Conservation (phyloP, 2,113 vertebrate species). For the Ictidomys tridecemlineatus region DNA sequence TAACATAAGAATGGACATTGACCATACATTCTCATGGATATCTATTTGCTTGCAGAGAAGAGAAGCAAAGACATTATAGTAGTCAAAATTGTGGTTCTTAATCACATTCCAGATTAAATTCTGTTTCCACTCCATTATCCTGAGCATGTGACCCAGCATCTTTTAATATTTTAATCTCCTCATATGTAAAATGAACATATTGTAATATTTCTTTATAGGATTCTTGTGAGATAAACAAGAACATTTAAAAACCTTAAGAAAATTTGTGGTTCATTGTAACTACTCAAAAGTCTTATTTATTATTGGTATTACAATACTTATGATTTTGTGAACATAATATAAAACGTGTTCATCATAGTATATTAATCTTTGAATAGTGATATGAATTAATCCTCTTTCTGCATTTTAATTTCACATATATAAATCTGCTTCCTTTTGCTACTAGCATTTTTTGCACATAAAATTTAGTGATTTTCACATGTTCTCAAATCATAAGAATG, state of each 20-base stretch:
- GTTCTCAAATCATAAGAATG: constrained; percentile 41
- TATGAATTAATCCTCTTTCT: neutral
- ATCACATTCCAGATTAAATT: neutral
- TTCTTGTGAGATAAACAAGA: neutral
- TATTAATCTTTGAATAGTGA: neutral
- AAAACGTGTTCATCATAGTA: neutral
- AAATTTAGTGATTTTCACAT: neutral
- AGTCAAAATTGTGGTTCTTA: neutral
- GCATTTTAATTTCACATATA: neutral
- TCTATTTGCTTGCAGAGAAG: neutral
- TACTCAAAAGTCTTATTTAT: neutral
- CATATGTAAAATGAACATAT: neutral
- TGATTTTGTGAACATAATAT: neutral
- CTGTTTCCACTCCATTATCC: neutral
- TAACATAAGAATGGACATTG: neutral
- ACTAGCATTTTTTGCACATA: neutral
- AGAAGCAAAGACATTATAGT: neutral
- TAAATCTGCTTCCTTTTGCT: neutral
- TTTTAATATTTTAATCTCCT: neutral
- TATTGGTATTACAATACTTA: neutral
- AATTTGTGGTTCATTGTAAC: neutral
- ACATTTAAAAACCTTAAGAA: neutral
- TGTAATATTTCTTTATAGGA: neutral
- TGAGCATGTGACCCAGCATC: neutral
- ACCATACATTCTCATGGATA: too few species aligned